phyloP scores from a whole-genome alignment of 2,888 invertebrate species.

The Cylindroiulus punctatus region DNA sequence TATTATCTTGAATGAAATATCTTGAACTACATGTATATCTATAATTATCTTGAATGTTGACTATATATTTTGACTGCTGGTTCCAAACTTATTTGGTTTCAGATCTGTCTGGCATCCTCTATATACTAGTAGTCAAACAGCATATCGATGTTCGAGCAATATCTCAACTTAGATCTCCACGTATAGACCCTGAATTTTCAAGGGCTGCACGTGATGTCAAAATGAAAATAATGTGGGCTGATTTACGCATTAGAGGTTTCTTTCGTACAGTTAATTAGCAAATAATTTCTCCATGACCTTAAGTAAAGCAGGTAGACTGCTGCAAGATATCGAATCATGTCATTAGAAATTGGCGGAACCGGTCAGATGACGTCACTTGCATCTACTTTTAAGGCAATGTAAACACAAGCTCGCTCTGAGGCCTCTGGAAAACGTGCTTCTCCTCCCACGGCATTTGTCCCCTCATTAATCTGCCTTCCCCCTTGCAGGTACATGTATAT shows the following conservation, averaged over 20 bases:
- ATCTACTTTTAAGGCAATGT: slow-evolving; percentile 18
- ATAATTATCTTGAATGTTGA: no score
- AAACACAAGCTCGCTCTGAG: not conserved
- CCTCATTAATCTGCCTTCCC: not conserved
- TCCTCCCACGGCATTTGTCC: slow-evolving; percentile 8
- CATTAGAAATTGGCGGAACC: slow-evolving; percentile 10
- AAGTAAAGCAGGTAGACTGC: slow-evolving; percentile 10
- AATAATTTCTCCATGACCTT: slow-evolving; percentile 7
- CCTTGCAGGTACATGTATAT: not conserved
- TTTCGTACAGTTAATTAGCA: not conserved
- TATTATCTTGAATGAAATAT: no score
- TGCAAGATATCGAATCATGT: not conserved
- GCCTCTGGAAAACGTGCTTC: not conserved
- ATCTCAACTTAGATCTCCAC: no score
- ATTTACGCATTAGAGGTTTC: not conserved
- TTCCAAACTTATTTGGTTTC: no score
- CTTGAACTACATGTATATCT: no score
- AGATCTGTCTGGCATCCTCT: no score
- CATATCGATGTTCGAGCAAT: no score
- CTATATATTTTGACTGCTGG: no score
- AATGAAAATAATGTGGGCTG: not conserved
- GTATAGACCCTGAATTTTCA: no score
- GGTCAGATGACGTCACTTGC: not conserved
- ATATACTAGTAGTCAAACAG: no score
- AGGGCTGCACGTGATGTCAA: no score